Evolutionary conservation across 2,113 vertebrate genomes (phyloP).

Genomic region (Syngnathus floridae): DNA sequence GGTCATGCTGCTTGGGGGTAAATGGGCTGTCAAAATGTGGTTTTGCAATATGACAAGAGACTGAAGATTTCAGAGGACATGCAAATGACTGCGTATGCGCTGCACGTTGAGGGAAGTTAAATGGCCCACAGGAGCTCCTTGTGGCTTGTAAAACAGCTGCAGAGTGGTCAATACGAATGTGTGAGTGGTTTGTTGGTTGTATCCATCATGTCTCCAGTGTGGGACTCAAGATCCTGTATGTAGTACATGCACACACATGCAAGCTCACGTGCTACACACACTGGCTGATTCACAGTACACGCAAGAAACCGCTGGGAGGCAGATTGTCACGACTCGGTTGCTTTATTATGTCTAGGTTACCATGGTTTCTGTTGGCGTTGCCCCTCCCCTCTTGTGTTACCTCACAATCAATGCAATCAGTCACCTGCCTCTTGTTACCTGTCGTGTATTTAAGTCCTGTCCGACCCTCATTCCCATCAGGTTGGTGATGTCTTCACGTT

Average conservation of each 20-base stretch:
- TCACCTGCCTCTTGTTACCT: too few species aligned
- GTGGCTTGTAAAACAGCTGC: background rate
- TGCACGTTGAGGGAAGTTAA: conserved; percentile 1
- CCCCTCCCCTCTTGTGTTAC: too few species aligned
- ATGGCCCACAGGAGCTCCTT: conserved; percentile 2
- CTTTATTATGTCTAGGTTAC: too few species aligned
- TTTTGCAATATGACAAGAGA: background rate
- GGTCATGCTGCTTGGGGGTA: conserved; percentile 38
- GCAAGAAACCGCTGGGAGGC: conserved; percentile 37
- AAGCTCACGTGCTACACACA: conserved; percentile 28
- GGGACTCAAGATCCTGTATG: conserved; percentile 20
- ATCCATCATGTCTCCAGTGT: conserved; percentile 32
- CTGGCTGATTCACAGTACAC: conserved; percentile 41
- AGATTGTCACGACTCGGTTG: background rate
- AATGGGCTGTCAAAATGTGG: conserved; percentile 33
- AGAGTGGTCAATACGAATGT: conserved; percentile 7
- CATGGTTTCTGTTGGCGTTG: too few species aligned
- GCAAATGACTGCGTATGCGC: background rate
- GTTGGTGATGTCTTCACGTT: too few species aligned
- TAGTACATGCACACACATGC: conserved; percentile 6
- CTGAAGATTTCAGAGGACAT: background rate
- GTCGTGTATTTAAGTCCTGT: too few species aligned
- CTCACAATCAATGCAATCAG: too few species aligned
- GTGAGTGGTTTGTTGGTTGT: conserved; percentile 21
- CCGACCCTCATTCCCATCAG: too few species aligned